These are phyloP conservation scores for Helicoverpa armigera DNA, from an alignment of 1,140 invertebrate genomes.

Conservation along the genomic window DNA sequence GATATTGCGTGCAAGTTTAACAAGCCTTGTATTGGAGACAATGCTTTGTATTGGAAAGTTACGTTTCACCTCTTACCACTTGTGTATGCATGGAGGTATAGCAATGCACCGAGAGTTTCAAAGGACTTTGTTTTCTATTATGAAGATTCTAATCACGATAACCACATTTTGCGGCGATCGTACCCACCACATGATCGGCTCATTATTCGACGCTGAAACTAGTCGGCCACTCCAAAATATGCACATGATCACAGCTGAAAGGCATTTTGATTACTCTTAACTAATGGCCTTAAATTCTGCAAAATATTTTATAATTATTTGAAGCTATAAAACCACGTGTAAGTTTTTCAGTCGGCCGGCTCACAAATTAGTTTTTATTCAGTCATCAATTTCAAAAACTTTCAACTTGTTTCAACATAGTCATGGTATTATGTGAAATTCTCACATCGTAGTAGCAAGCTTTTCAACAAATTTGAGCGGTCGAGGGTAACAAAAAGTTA, in stretches of 20 bases:
- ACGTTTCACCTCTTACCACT: too few relatives aligned
- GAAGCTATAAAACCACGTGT: background rate
- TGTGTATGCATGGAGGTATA: too few relatives aligned
- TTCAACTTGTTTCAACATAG: constrained; percentile 19
- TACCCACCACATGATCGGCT: background rate
- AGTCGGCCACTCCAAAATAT: too few relatives aligned
- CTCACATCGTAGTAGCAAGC: background rate
- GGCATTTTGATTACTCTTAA: too few relatives aligned
- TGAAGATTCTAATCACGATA: too few relatives aligned
- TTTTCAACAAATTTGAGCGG: constrained; percentile 38
- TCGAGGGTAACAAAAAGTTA: constrained; percentile 58
- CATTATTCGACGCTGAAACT: background rate
- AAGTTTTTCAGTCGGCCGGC: background rate
- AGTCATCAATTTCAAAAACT: constrained; percentile 2
- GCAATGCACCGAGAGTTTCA: too few relatives aligned
- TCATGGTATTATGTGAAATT: constrained; percentile 39
- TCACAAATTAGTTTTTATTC: background rate
- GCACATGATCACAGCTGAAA: too few relatives aligned
- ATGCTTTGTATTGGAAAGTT: background rate
- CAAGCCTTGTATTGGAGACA: constrained; percentile 13
- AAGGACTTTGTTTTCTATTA: too few relatives aligned
- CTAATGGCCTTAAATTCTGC: too few relatives aligned
- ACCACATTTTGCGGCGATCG: background rate
- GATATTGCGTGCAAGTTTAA: constrained; percentile 37
- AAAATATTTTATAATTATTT: too few relatives aligned